These are phyloP conservation scores for Tetramorium alpestre DNA, from an alignment of 1,140 invertebrate species.

Conservation along the genomic window DNA sequence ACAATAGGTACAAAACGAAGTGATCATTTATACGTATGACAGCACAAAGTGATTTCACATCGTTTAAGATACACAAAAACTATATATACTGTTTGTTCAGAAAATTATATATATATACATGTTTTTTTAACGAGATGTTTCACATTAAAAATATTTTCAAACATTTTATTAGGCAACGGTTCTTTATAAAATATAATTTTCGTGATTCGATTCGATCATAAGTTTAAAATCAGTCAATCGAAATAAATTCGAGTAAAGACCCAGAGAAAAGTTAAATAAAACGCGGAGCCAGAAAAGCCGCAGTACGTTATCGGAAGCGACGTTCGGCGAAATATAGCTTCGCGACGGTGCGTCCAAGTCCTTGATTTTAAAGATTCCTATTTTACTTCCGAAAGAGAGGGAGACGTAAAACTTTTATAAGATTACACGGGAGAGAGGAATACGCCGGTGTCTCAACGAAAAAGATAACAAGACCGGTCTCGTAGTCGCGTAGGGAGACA, in stretches of 20 bases:
- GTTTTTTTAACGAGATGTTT: not conserved
- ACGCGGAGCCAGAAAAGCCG: not conserved
- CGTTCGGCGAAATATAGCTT: not conserved
- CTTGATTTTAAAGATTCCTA: constrained; percentile 24
- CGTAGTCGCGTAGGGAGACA: not conserved
- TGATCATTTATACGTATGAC: not conserved
- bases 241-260: constrained; percentile 12
- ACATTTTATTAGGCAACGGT: not conserved
- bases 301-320: not conserved
- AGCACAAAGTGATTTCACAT: not conserved
- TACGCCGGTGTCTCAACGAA: not conserved
- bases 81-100: not conserved
- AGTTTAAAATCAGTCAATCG: not conserved
- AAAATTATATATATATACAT: not conserved
- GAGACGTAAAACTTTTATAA: constrained; percentile 21
- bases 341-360: not conserved
- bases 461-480: constrained; percentile 48
- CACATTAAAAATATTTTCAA: not conserved
- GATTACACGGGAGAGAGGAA: constrained; percentile 20
- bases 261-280: constrained; percentile 22
- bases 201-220: not conserved
- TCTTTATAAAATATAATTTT: not conserved
- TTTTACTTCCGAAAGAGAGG: constrained; percentile 29
- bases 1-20: not conserved
- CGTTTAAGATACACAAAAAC: not conserved